Evolutionary conservation across 2,888 invertebrate genomes (phyloP), one percentile per base, ranked within the genome.

Genomic region (Aporophyla lueneburgensis): DNA sequence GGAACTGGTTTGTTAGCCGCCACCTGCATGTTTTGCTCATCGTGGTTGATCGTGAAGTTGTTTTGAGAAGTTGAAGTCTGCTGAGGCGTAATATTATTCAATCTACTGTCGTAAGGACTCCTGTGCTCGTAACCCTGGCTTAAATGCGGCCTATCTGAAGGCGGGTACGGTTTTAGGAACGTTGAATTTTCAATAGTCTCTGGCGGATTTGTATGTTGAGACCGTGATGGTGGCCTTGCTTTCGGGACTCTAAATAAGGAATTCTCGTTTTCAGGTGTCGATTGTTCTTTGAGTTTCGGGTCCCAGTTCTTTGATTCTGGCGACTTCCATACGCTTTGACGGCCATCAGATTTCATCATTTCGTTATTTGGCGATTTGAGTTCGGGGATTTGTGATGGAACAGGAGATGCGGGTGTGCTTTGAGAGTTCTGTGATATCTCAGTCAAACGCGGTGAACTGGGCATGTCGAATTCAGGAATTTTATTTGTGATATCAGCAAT

Each of bases 231-330:
- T 51, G 97, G 97, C 86, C 97, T 96, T 1, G 97, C 97, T 92
- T 97, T 97, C 3, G 97, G 97, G 33, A 97, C 97, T 88, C 97
- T 94, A 87, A 97, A 97, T 16, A 97, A 95, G 5, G 97, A 96
- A 66, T 97, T 97, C 81, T 97, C 97, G 86, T 93, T 95, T 76
- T 96, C 96, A 43, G 90, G 89, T 5, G 91, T 90, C 7, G 89
- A 84, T 71, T 90, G 91, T 73, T 96, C 96, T 90, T 95, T 96
- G n/a, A 92, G 86, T 91, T 95, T 96, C 2, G 93, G 92, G 81
- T 96, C 96, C 96, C 96, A 96, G 82, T 92, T 94, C 88, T 96
- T 96, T 0, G 95, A 90, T 74, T 97, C 96, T 5, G 96, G 96
- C 10, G 96, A 96, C 87, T 95, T 96, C 97, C 97, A 97, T 46